Percentiles rank a stretch among this genome's conserved stretches.
phyloP scores from a whole-genome alignment of 2,888 invertebrate genomes.

The Aphrophora alni region DNA sequence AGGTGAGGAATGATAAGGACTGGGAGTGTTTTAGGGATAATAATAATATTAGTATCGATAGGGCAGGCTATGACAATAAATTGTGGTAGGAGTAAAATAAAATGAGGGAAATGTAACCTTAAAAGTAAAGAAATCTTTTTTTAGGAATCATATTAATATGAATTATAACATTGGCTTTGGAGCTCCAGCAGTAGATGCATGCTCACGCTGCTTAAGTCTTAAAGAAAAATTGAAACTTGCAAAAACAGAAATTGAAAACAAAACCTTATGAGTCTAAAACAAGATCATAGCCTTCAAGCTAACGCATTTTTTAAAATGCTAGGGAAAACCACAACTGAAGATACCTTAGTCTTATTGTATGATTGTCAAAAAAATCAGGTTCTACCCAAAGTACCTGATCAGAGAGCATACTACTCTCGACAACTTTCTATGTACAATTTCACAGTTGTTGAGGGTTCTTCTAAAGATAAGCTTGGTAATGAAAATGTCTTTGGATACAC shows the following conservation, averaged over 20 bases:
- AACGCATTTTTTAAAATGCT: slow-evolving; percentile 47
- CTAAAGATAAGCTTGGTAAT: slow-evolving; percentile 47
- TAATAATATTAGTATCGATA: too few relatives aligned
- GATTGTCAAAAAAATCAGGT: slow-evolving; percentile 49
- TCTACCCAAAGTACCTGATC: slow-evolving; percentile 53
- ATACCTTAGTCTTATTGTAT: slow-evolving; percentile 2
- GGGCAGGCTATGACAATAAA: too few relatives aligned
- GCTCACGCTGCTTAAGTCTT: slow-evolving; percentile 23
- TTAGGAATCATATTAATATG: background rate
- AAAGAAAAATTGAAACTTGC: slow-evolving; percentile 31
- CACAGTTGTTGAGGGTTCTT: slow-evolving; percentile 53
- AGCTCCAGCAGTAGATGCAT: slow-evolving; percentile 36
- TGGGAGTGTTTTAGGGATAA: too few relatives aligned
- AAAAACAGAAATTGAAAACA: slow-evolving; percentile 13
- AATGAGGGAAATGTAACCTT: background rate
- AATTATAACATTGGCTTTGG: slow-evolving; percentile 37
- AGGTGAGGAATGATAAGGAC: too few relatives aligned
- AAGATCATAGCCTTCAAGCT: slow-evolving; percentile 44
- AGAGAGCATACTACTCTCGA: slow-evolving; percentile 40
- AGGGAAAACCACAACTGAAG: slow-evolving; percentile 36
- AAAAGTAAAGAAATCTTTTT: slow-evolving; percentile 25
- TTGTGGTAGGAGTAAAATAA: too few relatives aligned
- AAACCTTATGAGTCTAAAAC: background rate
- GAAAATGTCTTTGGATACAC: slow-evolving; percentile 49
- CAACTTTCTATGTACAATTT: slow-evolving; percentile 55